phyloP scores from a whole-genome alignment of 2,113 vertebrate species.

The Patagioenas fasciata region DNA sequence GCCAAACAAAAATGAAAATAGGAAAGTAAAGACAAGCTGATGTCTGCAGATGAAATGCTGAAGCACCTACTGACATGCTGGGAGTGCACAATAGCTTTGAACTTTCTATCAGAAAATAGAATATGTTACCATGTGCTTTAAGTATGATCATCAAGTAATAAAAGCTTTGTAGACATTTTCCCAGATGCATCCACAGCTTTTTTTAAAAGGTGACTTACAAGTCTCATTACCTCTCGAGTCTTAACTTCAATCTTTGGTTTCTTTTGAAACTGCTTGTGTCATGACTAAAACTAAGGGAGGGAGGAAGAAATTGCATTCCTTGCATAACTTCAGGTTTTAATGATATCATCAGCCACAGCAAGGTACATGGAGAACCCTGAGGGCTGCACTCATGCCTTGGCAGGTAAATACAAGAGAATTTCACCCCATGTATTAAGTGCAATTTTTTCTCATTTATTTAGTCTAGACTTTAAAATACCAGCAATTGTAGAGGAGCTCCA shows the following conservation, averaged over 20 bases:
- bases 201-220: not conserved
- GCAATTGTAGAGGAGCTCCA: not conserved
- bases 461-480: not conserved
- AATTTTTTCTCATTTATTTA: not conserved
- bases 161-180: not conserved
- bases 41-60: not conserved
- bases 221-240: not conserved
- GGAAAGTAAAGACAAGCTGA: not conserved
- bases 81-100: not conserved
- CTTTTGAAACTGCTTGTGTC: not conserved
- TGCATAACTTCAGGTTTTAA: constrained; percentile 13
- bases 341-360: not conserved
- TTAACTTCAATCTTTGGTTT: not conserved
- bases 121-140: not conserved
- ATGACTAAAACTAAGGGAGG: not conserved
- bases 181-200: not conserved
- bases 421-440: not conserved
- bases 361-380: not conserved
- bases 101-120: not conserved
- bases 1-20: not conserved
- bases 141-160: not conserved
- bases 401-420: not conserved
- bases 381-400: not conserved
- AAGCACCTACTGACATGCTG: not conserved
- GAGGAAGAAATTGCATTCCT: constrained; percentile 13